These are phyloP conservation scores for Caenorhabditis zanzibari DNA, from an alignment of 2,888 invertebrate species.

Conservation along the genomic window DNA sequence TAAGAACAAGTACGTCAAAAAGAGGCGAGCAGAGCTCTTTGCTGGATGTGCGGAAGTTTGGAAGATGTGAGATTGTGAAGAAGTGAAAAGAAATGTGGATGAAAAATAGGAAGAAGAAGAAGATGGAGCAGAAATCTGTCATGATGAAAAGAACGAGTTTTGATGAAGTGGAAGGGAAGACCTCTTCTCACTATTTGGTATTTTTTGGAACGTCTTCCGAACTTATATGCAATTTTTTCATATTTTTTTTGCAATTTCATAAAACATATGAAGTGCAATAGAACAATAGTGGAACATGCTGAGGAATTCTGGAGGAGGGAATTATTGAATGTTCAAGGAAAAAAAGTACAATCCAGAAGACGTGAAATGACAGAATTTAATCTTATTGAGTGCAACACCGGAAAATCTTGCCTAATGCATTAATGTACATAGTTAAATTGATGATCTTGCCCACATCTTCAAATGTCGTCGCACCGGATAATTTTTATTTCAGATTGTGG, in stretches of 20 bases:
- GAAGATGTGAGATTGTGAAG: conserved; percentile 43
- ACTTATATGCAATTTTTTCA: conserved; percentile 25
- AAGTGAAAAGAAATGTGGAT: conserved; percentile 8
- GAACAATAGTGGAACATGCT: neutral
- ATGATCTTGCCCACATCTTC: conserved; percentile 36
- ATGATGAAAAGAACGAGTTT: conserved; percentile 62
- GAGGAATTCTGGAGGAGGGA: neutral
- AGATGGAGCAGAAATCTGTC: conserved; percentile 14
- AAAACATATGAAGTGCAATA: neutral
- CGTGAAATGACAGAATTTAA: conserved; percentile 54
- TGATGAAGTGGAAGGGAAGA: conserved; percentile 49
- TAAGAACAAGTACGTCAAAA: conserved; percentile 45
- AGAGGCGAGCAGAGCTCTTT: conserved; percentile 27
- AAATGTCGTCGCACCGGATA: conserved; percentile 30
- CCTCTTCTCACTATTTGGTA: conserved; percentile 29
- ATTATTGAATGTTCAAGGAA: neutral
- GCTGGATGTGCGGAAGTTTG: conserved; percentile 31
- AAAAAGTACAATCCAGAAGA: conserved; percentile 2
- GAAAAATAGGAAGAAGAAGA: conserved; percentile 12
- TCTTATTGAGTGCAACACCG: conserved; percentile 62
- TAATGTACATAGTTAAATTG: conserved; percentile 64
- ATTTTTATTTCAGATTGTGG: neutral
- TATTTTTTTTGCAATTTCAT: neutral
- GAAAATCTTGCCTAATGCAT: conserved; percentile 59
- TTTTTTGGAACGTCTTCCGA: conserved; percentile 27